Base-by-base conservation (phyloP, 30 jellyfish, hydroid and myxozoan genomes). In the Turritopsis dohrnii region DNA sequence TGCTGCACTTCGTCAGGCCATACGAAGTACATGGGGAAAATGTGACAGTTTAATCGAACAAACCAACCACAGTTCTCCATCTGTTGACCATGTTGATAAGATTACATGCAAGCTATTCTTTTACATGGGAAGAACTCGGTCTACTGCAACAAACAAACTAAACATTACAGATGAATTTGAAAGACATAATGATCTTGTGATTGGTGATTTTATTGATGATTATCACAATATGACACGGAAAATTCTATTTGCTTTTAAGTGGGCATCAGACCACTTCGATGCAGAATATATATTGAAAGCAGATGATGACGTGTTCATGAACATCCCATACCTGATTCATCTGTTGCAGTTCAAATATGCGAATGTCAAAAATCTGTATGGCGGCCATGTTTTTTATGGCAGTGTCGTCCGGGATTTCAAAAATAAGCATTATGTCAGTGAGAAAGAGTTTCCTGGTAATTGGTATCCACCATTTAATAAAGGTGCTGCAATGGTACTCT, bases 401-500 rank as follows among this genome's bases (percentile, higher is more conserved):
- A 52, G 65, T 21, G 85, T 79, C 8, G 21, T 24, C 31, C 52
- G 85, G 16, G 77, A 29, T 75, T 8, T 18, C 21, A 18, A 21
- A 13, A 83, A 79, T 26, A 27, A 26, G 26, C 85, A 79, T 79
- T 79, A 79, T 28, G 28, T 79, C 26, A 28, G 25, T 24, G 21
- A 18, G 54, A 24, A 79, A 18, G 85, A 79, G 18, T 29, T 29
- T 29, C 85, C 85, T 18, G 79, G 29, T 26, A 18, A 52, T 8
- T 79, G 79, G 79, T 79, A 79, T 26, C 85, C 85, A 53, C 85
- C 85, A 0, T 79, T 26, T 53, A 24, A 22, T 18, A 79, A 79
- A 79, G 85, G 85, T 0, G 77, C 83, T 16, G 79, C 26, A 52
- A 24, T 24, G 31, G 28, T 79, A n/a, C 26, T 79, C 41, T 30